Conservation (phyloP, 2,113 vertebrate species). For the Rhinolophus ferrumequinum region DNA sequence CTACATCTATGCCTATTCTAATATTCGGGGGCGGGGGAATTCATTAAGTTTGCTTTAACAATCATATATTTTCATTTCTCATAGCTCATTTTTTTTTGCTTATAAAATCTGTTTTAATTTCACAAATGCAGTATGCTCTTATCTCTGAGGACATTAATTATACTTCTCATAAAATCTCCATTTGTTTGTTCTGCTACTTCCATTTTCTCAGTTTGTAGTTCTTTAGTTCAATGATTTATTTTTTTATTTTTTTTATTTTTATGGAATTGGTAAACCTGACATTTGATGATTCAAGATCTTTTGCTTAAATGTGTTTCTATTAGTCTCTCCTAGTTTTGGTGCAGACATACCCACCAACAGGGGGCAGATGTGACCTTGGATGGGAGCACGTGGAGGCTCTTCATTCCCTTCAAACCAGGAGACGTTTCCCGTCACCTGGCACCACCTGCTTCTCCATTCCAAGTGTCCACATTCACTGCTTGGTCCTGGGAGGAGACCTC, state of each 20-base stretch:
- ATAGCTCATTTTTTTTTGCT: background rate
- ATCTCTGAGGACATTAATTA: background rate
- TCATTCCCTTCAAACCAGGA: background rate
- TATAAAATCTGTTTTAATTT: constrained; percentile 28
- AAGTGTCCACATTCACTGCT: background rate
- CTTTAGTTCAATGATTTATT: background rate
- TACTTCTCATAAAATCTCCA: background rate
- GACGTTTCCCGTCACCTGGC: background rate
- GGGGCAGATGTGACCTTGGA: background rate
- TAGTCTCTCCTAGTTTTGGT: background rate
- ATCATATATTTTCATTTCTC: background rate
- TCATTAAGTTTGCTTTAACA: background rate
- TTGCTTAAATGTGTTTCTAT: background rate
- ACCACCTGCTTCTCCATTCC: background rate
- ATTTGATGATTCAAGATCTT: background rate
- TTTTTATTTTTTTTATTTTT: background rate
- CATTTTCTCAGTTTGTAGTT: background rate
- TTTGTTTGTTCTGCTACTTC: background rate
- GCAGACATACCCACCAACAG: background rate
- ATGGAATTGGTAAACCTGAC: background rate
- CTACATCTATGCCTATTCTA: background rate
- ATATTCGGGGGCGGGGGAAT: background rate
- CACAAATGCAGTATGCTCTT: background rate
- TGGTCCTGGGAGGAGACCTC: background rate
- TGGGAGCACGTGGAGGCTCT: background rate